Evolutionary conservation across 2,888 invertebrate species (phyloP).

Genomic region (Sphaerophoria taeniata): DNA sequence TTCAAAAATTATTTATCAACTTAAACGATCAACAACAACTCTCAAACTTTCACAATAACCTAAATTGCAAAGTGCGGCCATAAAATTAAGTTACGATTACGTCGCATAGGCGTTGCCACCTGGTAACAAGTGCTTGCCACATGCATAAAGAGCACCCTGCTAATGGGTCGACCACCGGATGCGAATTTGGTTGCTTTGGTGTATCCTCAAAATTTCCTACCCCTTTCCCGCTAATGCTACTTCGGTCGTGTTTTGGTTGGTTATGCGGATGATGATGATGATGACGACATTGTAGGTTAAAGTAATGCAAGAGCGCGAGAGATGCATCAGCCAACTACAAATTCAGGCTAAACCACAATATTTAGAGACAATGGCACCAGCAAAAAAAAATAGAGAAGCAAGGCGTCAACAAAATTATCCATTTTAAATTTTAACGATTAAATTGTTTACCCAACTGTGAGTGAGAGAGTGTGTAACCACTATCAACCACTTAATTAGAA

Average conservation of each 20-base stretch:
- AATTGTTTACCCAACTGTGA: constrained; percentile 16
- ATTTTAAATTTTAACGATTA: constrained; percentile 20
- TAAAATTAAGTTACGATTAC: constrained; percentile 55
- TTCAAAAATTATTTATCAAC: background rate
- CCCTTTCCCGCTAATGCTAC: constrained; percentile 46
- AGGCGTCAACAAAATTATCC: constrained; percentile 22
- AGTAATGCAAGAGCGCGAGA: background rate
- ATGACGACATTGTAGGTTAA: constrained; percentile 20
- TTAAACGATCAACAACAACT: background rate
- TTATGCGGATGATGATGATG: constrained; percentile 20
- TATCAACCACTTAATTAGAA: constrained; percentile 30
- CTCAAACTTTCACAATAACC: constrained; percentile 23
- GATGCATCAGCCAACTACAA: background rate
- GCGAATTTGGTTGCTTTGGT: background rate
- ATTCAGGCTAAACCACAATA: background rate
- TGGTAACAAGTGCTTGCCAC: constrained; percentile 58
- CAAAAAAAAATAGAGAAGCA: background rate
- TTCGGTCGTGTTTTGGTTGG: constrained; percentile 55
- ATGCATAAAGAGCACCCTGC: constrained; percentile 59
- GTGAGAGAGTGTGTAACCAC: background rate
- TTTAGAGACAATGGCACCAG: background rate
- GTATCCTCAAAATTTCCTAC: background rate
- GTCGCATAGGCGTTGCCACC: constrained; percentile 24
- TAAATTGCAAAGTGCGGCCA: constrained; percentile 52
- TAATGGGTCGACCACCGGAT: constrained; percentile 36